Evolutionary conservation across 2,113 vertebrate genomes (phyloP).

Genomic region (Colinus virginianus): DNA sequence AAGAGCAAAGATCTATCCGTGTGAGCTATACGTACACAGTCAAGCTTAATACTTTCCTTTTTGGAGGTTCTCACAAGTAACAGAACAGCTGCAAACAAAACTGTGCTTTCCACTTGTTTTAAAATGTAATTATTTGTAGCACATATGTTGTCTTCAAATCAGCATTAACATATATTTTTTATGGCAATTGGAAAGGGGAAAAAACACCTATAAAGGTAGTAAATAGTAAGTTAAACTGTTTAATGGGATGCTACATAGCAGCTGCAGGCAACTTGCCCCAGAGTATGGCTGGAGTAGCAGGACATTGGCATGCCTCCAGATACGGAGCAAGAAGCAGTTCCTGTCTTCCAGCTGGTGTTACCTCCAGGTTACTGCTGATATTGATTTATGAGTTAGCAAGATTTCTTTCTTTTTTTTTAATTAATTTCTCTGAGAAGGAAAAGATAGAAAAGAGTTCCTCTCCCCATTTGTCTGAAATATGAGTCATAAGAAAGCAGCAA

Average conservation of each 20-base stretch:
- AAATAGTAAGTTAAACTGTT: neutral
- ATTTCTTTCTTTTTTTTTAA: neutral
- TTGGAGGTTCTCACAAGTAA: neutral
- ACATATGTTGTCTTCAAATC: neutral
- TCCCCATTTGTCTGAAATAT: neutral
- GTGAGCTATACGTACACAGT: neutral
- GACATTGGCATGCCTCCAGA: neutral
- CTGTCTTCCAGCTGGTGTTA: neutral
- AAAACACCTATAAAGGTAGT: neutral
- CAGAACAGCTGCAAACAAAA: neutral
- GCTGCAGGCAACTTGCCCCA: neutral
- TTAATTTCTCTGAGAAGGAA: neutral
- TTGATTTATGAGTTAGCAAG: neutral
- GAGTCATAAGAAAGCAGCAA: conserved; percentile 8
- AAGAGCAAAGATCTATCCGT: neutral
- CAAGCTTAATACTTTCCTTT: neutral
- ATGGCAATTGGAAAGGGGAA: neutral
- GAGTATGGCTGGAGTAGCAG: neutral
- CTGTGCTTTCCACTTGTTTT: neutral
- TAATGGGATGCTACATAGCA: neutral
- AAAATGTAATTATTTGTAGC: neutral
- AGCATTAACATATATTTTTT: neutral
- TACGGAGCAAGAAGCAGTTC: neutral
- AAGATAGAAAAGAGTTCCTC: neutral
- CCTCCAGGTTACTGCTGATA: neutral